Evolutionary conservation across 2,113 vertebrate species (phyloP).

Genomic region (Pandion haliaetus): DNA sequence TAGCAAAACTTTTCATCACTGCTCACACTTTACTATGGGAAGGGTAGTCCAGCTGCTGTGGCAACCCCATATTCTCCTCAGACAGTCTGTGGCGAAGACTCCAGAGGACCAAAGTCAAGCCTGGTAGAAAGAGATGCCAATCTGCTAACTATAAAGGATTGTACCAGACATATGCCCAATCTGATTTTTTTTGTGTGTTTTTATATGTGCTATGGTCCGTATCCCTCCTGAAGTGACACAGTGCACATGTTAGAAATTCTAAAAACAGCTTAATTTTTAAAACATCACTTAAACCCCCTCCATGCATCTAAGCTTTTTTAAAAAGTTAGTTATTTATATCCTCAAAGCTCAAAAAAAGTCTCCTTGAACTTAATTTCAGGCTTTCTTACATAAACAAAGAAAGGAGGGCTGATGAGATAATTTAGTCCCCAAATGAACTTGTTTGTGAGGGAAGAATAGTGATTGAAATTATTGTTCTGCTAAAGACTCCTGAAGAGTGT

Average conservation of each 20-base stretch:
- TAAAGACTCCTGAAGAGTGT: neutral
- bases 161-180: neutral
- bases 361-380: slow-evolving; percentile 42
- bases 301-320: neutral
- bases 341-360: neutral
- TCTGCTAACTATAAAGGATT: neutral
- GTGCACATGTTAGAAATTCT: neutral
- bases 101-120: neutral
- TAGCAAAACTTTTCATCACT: neutral
- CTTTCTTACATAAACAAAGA: slow-evolving; percentile 40
- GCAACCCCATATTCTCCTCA: neutral
- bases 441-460: neutral
- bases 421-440: neutral
- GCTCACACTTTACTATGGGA: neutral
- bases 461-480: neutral
- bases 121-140: neutral
- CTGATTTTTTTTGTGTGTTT: neutral
- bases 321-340: slow-evolving; percentile 9
- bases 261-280: slow-evolving; percentile 12
- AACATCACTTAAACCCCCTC: neutral
- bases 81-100: neutral
- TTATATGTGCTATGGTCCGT: neutral
- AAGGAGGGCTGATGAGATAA: neutral
- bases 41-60: neutral
- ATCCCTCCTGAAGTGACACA: neutral